Evolutionary conservation across 2,797 vertebrate genomes (phyloP), one percentile per base, ranked within the genome.

Genomic region (Alectoris magna): DNA sequence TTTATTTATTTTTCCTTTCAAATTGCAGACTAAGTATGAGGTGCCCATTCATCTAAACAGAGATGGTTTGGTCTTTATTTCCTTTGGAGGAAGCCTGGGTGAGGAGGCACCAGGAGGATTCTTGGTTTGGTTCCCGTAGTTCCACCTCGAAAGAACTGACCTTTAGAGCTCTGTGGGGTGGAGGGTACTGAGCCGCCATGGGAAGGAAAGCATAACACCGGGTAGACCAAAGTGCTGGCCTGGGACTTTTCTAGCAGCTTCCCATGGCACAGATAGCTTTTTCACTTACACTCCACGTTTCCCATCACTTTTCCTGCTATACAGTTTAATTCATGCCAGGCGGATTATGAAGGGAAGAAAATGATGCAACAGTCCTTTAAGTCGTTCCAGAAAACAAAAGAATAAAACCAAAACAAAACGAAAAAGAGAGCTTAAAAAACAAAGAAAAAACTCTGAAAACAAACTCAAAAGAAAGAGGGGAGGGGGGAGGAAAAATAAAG

Each of bases 321-420:
- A 99, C 98, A 98, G 98, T 97, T 97, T 97, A 97, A 97, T 95
- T 98, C 99, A 99, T 99, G 99, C 99, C 98, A 98, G 97, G 98
- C 96, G 87, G 97, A 96, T 97, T 93, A 94, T 96, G 96, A 84
- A 91, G 96, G 94, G 97, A 97, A 97, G 96, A 96, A 97, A 98
- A 97, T 97, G 95, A 96, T 96, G 97, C 97, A 97, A 94, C 93
- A 95, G 87, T 74, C 91, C 93, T 96, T 96, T 95, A 95, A 95
- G 79, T 96, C 82, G 84, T 98, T 97, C 96, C 95, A 91, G 96
- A 97, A 90, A 70, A 94, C 48, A 95, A 93, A 92, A 77, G n/a
- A 58, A 22, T 10, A 41, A 68, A 38, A 13, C 2, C 17, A 84
- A 72, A 36, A 19, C 9, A 68, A 56, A 76, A 23, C 34, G 55